Base-by-base conservation (phyloP, 1,140 invertebrate genomes). In the Zaprionus camerounensis region DNA sequence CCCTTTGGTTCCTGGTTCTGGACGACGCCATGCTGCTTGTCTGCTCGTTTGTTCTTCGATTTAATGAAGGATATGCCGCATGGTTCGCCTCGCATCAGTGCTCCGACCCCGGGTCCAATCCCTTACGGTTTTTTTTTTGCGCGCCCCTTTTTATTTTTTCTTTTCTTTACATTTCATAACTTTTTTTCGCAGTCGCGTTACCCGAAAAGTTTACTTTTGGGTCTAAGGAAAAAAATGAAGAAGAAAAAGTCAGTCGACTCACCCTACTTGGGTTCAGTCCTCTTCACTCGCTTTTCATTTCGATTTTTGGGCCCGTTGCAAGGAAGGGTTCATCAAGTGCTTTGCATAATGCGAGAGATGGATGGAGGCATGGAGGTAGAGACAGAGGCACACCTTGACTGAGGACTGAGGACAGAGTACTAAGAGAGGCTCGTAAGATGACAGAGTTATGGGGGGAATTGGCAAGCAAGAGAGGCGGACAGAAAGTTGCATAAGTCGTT, bases 11-110 rank as follows among this genome's bases (percentile, higher is more conserved):
- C 64, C 17, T 20, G 46, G 46, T 62, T 46, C 66, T 71, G 74
- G 78, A 56, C 72, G 76, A 71, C 76, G 68, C 79, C 76, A 69
- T 81, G 80, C 77, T 79, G 64, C 76, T 79, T 71, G 72, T 82
- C 83, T 86, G 80, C 83, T 86, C 83, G 85, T 90, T 91, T 91
- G 86, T 90, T 86, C 86, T 90, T 90, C 85, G 85, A 90, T 90
- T 90, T 90, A 90, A 91, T 90, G 85, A 90, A 90, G 85, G 85
- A 90, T 90, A 90, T 90, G 76, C 86, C 79, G 76, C 82, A 88
- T 83, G 78, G 70, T 75, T 74, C 70, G 79, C 70, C 80, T 76
- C 77, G 72, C 81, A 76, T 71, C 64, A 71, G 75, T 62, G 38
- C 59, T 20, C 31, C 17, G 31, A 13, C 31, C 56, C 31, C 20